Evolutionary conservation across 2,888 invertebrate species (phyloP), one percentile per base, ranked within the genome.

Genomic region (Shargacucullia verbasci): DNA sequence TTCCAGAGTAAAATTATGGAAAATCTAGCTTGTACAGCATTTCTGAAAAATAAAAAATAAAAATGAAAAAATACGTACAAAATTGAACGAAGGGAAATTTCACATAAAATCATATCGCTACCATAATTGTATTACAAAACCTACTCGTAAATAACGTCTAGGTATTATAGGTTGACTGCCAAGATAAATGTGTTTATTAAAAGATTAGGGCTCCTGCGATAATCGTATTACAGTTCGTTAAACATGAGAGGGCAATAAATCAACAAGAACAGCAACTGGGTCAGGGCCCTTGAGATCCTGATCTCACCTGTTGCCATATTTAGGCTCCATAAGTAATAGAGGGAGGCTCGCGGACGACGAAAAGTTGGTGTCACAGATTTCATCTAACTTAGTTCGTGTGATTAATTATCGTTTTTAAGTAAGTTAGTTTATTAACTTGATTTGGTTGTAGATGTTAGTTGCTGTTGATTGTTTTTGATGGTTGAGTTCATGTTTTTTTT

Each of bases 191-290:
- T 44, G 52, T 70, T 55, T 63, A 57, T 38, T 38, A 61, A 56
- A 63, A 67, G 56, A 74, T 71, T 71, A 68, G 60, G 49, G 60
- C 47, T 67, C 59, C 58, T 49, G 59, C 52, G 46, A 64, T 77
- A 76, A 73, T 75, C 76, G 67, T 74, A 67, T 80, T 70, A 78
- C 72, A 53, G 63, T 62, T 71, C 58, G 62, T 80, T 76, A 75
- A 61, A 70, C 57, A 72, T 41, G 71, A 70, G 69, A 76, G 67
- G 72, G 66, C 61, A 65, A 81, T 82, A 80, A 79, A 83, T 83
- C 77, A 79, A 70, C 74, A 72, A 67, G 60, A 35, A 3, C 29
- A 38, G 29, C n/a, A 82, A 81, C 57, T 80, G 58, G 86, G 86
- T 82, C 84, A 80, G 40, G 81, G 78, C 70, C 71, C 73, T 37